These are phyloP conservation scores for Amblyraja radiata DNA, from an alignment of 2,797 vertebrate species.

Conservation along the genomic window DNA sequence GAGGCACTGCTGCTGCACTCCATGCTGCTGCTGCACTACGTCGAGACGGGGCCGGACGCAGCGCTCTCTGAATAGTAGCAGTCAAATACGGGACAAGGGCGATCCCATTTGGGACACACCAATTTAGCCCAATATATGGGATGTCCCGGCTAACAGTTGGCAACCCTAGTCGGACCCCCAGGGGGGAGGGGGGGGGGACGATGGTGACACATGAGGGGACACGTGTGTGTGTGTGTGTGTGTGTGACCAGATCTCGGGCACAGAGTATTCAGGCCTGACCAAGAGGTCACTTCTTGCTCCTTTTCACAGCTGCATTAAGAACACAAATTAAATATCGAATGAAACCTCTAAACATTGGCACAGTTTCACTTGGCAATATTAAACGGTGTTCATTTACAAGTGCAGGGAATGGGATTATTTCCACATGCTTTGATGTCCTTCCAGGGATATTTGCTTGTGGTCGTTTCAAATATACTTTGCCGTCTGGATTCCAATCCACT, in stretches of 20 bases:
- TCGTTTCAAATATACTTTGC: not conserved
- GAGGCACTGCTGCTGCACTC: too few species aligned
- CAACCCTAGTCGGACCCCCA: not conserved
- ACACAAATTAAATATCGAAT: not conserved
- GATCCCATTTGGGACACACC: too few species aligned
- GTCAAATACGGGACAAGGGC: too few species aligned
- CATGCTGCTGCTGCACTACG: too few species aligned
- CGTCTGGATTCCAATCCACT: not conserved
- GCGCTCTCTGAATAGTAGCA: too few species aligned
- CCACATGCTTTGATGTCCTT: not conserved
- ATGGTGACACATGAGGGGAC: too few species aligned
- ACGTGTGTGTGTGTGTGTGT: too few species aligned
- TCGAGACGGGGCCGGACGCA: too few species aligned
- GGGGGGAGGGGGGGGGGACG: too few species aligned
- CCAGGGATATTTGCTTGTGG: not conserved
- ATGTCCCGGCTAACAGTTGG: too few species aligned
- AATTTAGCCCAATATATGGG: too few species aligned
- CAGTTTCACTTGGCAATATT: not conserved
- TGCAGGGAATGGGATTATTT: not conserved
- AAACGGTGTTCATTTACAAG: not conserved
- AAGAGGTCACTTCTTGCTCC: not conserved
- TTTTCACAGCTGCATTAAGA: constrained; percentile 3
- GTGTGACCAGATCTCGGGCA: not conserved
- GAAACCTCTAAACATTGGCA: not conserved
- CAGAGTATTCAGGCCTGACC: not conserved